phyloP scores from a whole-genome alignment of 2,888 invertebrate genomes.

The Pseudolycoriella hygida region DNA sequence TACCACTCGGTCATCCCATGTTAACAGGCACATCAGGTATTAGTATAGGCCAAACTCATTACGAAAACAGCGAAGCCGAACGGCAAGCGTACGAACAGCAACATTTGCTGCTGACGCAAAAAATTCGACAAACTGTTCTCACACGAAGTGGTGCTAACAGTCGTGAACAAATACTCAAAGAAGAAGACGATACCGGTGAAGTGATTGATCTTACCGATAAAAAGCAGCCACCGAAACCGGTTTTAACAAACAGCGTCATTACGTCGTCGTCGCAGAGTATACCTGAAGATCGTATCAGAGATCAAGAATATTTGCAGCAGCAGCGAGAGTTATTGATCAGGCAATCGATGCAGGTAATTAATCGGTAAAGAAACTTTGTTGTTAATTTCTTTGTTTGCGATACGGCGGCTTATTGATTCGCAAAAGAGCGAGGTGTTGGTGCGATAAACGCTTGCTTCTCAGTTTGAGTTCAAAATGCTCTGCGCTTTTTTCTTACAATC shows the following conservation, averaged over 20 bases:
- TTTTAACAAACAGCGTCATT: conserved; percentile 31
- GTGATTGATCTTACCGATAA: conserved; percentile 65
- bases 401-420: neutral
- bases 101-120: conserved; percentile 55
- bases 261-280: conserved; percentile 27
- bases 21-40: conserved; percentile 34
- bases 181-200: conserved; percentile 36
- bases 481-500: neutral
- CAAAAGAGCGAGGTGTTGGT: neutral
- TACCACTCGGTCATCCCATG: conserved; percentile 79
- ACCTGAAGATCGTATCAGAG: conserved; percentile 36
- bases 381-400: neutral
- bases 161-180: conserved; percentile 36
- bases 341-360: conserved; percentile 32
- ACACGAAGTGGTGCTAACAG: conserved; percentile 45
- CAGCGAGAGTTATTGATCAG: conserved; percentile 44
- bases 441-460: neutral
- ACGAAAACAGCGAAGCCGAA: conserved; percentile 31
- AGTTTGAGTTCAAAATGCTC: neutral
- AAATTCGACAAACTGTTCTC: conserved; percentile 73
- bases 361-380: conserved; percentile 11
- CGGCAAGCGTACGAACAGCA: conserved; percentile 37
- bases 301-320: conserved; percentile 43
- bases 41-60: conserved; percentile 27
- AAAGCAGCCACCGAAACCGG: conserved; percentile 31